Conservation (phyloP, 2,113 vertebrate genomes). For the Melierax canorus region DNA sequence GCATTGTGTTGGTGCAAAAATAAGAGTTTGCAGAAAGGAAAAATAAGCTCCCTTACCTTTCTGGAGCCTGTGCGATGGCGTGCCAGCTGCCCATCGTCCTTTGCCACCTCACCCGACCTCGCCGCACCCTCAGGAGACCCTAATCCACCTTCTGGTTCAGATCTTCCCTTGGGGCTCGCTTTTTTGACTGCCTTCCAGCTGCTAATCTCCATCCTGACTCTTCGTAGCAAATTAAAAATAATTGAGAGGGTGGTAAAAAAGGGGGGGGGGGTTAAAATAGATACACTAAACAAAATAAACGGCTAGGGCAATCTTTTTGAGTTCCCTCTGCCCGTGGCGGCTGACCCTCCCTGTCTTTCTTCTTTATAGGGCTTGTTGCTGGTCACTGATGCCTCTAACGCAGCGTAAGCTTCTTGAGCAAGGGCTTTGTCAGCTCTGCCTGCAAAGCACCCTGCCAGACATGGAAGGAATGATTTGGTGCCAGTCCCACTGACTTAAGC, state of each 20-base stretch:
- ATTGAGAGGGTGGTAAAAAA: background rate
- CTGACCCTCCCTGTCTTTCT: background rate
- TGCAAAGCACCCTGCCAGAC: background rate
- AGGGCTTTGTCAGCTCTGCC: background rate
- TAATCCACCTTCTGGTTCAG: background rate
- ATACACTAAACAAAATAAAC: fast-evolving
- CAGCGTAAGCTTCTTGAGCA: background rate
- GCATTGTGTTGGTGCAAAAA: background rate
- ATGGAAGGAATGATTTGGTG: background rate
- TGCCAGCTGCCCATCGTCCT: background rate
- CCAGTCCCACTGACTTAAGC: background rate
- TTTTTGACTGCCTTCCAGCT: background rate
- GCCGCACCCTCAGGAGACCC: fast-evolving
- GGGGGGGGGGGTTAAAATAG: background rate
- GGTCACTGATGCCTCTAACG: background rate
- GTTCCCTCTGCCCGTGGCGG: background rate
- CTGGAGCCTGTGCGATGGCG: background rate
- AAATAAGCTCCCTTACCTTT: background rate
- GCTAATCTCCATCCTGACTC: background rate
- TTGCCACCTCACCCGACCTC: background rate
- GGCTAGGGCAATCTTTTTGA: fast-evolving
- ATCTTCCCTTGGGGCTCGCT: fast-evolving
- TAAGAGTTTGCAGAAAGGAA: fast-evolving
- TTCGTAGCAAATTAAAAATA: background rate
- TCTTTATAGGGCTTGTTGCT: too few species aligned